Percentiles rank a stretch among this genome's conserved stretches.
phyloP scores from a whole-genome alignment of 2,888 invertebrate species.

The Meteorus cinctellus region DNA sequence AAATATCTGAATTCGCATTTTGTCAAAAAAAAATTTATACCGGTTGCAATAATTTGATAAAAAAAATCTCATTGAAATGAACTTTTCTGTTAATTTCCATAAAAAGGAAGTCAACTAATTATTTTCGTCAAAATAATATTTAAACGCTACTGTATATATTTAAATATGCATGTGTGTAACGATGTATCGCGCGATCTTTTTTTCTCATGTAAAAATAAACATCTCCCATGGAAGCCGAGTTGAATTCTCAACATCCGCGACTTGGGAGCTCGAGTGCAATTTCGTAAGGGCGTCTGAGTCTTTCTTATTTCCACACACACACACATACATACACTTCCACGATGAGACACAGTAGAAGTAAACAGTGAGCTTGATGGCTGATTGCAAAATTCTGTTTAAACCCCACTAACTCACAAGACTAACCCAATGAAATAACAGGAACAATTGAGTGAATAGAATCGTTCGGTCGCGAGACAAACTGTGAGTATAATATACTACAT shows the following conservation, averaged over 20 bases:
- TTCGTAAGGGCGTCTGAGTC: constrained; percentile 36
- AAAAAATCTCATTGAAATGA: no score
- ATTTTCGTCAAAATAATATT: no score
- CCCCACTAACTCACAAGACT: neutral
- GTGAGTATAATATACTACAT: constrained; percentile 5
- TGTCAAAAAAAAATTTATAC: no score
- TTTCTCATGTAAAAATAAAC: no score
- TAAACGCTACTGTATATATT: no score
- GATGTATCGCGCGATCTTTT: no score
- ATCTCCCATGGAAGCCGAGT: no score
- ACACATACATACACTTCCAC: neutral
- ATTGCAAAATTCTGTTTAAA: constrained; percentile 23
- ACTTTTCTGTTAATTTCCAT: no score
- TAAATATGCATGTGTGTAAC: no score
- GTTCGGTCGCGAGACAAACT: neutral
- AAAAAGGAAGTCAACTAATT: no score
- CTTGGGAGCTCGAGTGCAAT: constrained; percentile 19
- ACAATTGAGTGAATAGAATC: constrained; percentile 30
- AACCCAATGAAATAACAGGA: constrained; percentile 28
- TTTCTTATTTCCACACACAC: neutral
- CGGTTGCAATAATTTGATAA: no score
- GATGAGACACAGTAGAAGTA: neutral
- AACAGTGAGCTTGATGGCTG: neutral
- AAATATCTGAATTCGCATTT: no score
- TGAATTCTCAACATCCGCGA: constrained; percentile 28